Percentiles rank a stretch among this genome's conserved stretches.
phyloP scores from a whole-genome alignment of 2,888 invertebrate genomes.

The Chrysodeixis includens region DNA sequence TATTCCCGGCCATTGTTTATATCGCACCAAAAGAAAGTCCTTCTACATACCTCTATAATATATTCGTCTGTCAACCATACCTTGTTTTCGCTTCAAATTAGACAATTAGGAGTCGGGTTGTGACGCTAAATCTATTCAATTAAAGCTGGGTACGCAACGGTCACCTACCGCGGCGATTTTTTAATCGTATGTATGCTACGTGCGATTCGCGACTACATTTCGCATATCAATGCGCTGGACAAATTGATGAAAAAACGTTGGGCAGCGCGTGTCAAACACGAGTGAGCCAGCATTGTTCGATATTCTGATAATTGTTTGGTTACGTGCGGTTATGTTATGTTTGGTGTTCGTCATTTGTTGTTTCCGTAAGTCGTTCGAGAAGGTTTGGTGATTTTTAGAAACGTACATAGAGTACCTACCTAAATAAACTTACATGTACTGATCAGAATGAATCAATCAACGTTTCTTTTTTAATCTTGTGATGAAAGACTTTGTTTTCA shows the following conservation, averaged over 20 bases:
- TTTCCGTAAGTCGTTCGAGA: slow-evolving; percentile 21
- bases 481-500: too few species aligned
- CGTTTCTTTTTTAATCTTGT: too few species aligned
- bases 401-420: too few species aligned
- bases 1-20: slow-evolving; percentile 80
- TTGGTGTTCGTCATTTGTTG: slow-evolving; percentile 27
- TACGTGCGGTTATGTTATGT: slow-evolving; percentile 45
- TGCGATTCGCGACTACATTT: slow-evolving; percentile 83
- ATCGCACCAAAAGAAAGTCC: slow-evolving; percentile 88
- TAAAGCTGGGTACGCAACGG: slow-evolving; percentile 84
- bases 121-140: slow-evolving; percentile 86
- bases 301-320: slow-evolving; percentile 65
- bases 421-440: too few species aligned
- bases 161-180: slow-evolving; percentile 88
- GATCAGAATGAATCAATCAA: too few species aligned
- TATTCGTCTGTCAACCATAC: slow-evolving; percentile 81
- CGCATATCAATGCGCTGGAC: slow-evolving; percentile 86
- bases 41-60: slow-evolving; percentile 83
- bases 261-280: slow-evolving; percentile 74
- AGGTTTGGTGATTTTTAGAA: not conserved
- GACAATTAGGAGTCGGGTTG: slow-evolving; percentile 86
- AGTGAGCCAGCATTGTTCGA: slow-evolving; percentile 66
- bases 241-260: slow-evolving; percentile 83
- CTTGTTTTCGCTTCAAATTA: slow-evolving; percentile 88
- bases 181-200: slow-evolving; percentile 88